Evolutionary conservation across 2,888 invertebrate species (phyloP).

Genomic region (Mechanitis mazaeus): DNA sequence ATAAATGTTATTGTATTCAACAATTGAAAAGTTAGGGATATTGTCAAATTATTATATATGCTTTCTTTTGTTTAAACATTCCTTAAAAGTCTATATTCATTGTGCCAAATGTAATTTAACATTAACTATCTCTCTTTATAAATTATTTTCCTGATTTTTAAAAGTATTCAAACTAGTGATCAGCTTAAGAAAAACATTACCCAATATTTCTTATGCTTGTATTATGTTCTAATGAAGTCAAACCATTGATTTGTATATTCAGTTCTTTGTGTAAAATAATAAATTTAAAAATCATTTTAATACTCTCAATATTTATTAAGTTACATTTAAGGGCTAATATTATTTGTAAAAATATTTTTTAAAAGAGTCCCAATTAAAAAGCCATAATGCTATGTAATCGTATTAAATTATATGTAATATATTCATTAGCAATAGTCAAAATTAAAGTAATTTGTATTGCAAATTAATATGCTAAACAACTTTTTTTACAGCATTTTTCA

Average conservation of each 20-base stretch:
- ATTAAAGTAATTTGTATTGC: not conserved
- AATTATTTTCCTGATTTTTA: not conserved
- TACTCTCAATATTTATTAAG: constrained; percentile 17
- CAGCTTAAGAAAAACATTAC: constrained; percentile 25
- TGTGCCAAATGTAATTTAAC: constrained; percentile 42
- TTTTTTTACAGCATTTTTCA: not conserved
- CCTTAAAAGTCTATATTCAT: constrained; percentile 29
- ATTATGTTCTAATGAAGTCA: not conserved
- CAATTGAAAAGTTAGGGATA: constrained; percentile 3
- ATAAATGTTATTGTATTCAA: constrained; percentile 10
- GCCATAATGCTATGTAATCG: not conserved
- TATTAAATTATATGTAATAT: not conserved
- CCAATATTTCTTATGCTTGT: constrained; percentile 1
- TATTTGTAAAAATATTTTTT: constrained; percentile 6
- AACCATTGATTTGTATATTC: constrained; percentile 1
- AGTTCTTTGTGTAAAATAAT: constrained; percentile 4
- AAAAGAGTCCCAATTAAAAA: constrained; percentile 7
- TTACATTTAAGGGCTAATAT: constrained; percentile 16
- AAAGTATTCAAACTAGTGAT: not conserved
- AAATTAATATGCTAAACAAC: not conserved
- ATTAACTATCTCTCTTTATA: not conserved
- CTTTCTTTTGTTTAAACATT: constrained; percentile 17
- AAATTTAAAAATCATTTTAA: constrained; percentile 7
- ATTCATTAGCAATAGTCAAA: not conserved
- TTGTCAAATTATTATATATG: constrained; percentile 14